phyloP scores from a whole-genome alignment of 2,797 vertebrate genomes.

The Diplodus sargus region DNA sequence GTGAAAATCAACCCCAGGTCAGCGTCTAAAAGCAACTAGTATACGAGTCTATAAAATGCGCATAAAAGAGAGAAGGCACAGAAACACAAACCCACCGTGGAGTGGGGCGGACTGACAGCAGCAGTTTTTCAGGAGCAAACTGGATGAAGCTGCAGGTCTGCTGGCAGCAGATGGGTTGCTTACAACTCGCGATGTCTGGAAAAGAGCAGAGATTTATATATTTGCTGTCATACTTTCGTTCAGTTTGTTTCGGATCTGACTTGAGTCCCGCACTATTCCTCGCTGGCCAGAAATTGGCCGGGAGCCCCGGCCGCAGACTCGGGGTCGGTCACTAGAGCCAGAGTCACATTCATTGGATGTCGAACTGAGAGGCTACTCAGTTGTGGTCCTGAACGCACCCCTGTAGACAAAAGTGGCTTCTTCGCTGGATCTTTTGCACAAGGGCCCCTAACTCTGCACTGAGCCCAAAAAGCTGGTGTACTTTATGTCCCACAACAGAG shows the following conservation, averaged over 20 bases:
- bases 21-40: slow-evolving; percentile 65
- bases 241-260: slow-evolving; percentile 40
- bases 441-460: slow-evolving; percentile 40
- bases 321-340: slow-evolving; percentile 46
- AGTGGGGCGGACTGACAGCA: slow-evolving; percentile 75
- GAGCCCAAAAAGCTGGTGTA: slow-evolving; percentile 47
- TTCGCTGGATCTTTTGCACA: slow-evolving; percentile 43
- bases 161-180: slow-evolving; percentile 65
- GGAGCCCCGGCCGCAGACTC: slow-evolving; percentile 25
- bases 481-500: slow-evolving; percentile 25
- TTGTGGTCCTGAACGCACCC: slow-evolving; percentile 51
- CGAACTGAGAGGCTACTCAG: slow-evolving; percentile 46
- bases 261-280: slow-evolving; percentile 4
- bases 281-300: slow-evolving; percentile 36
- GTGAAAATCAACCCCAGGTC: slow-evolving; percentile 58
- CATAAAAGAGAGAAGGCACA: slow-evolving; percentile 87
- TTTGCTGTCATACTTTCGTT: slow-evolving; percentile 42
- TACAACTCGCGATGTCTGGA: slow-evolving; percentile 49
- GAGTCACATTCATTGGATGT: slow-evolving; percentile 55
- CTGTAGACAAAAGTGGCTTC: slow-evolving; percentile 40
- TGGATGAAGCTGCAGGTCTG: slow-evolving; percentile 66
- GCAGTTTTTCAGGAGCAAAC: slow-evolving; percentile 65
- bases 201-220: slow-evolving; percentile 49
- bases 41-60: slow-evolving; percentile 76
- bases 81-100: slow-evolving; percentile 81